phyloP scores from a whole-genome alignment of 2,113 vertebrate genomes.

The Cephalophus harveyi region DNA sequence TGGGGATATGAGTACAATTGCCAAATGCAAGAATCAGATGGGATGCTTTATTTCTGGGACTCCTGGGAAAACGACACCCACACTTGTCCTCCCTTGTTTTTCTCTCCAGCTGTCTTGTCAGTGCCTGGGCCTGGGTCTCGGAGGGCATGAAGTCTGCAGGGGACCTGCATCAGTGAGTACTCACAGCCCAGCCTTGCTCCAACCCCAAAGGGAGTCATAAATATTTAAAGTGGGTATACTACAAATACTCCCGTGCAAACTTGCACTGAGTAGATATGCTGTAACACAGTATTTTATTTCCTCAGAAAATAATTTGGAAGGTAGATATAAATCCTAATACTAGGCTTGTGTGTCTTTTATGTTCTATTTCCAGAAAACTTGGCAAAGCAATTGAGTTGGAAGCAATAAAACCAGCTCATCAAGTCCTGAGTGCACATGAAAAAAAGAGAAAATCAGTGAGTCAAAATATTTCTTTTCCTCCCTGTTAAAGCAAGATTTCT shows the following conservation, averaged over 20 bases:
- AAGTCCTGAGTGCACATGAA: slow-evolving; percentile 83
- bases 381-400: slow-evolving; percentile 88
- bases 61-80: neutral
- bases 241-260: slow-evolving; percentile 33
- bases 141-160: slow-evolving; percentile 88
- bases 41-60: neutral
- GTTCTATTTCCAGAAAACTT: slow-evolving; percentile 81
- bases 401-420: slow-evolving; percentile 83
- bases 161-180: slow-evolving; percentile 86
- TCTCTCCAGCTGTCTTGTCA: slow-evolving; percentile 82
- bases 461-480: slow-evolving; percentile 30
- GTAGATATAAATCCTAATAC: slow-evolving; percentile 49
- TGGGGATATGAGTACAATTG: neutral
- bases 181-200: neutral
- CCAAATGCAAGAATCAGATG: neutral
- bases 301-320: slow-evolving; percentile 48
- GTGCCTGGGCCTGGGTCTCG: slow-evolving; percentile 85
- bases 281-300: slow-evolving; percentile 23
- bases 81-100: neutral
- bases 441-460: slow-evolving; percentile 88
- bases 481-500: neutral
- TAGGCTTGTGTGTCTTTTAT: slow-evolving; percentile 53
- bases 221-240: slow-evolving; percentile 1
- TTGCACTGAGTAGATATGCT: slow-evolving; percentile 11
- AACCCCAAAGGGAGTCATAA: neutral